Conservation (phyloP, 2,797 vertebrate genomes). For the Falco novaeseelandiae region DNA sequence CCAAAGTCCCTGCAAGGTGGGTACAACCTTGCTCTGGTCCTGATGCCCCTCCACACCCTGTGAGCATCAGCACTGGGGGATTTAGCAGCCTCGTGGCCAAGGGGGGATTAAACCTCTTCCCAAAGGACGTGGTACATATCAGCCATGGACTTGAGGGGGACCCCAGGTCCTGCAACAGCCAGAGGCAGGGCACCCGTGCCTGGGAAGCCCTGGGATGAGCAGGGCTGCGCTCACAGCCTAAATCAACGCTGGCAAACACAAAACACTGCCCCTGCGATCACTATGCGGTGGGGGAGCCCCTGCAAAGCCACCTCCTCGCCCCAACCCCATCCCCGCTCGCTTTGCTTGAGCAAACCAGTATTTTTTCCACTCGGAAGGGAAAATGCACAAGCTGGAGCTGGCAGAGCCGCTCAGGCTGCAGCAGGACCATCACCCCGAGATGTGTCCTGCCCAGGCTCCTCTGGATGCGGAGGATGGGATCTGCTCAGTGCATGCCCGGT, state of each 20-base stretch:
- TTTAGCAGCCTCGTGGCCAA: not conserved
- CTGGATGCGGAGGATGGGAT: rapidly evolving
- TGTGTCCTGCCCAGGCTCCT: not conserved
- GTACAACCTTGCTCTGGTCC: not conserved
- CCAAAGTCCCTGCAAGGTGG: rapidly evolving
- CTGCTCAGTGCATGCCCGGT: not conserved
- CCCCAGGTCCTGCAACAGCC: rapidly evolving
- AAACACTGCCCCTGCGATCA: rapidly evolving
- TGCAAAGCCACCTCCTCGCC: not conserved
- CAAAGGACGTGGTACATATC: rapidly evolving
- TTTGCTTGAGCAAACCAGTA: not conserved
- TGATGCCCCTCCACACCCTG: rapidly evolving
- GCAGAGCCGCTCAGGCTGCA: not conserved
- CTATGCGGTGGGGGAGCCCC: rapidly evolving
- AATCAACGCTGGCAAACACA: not conserved
- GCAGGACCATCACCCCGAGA: not conserved
- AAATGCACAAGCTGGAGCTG: not conserved
- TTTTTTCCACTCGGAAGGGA: rapidly evolving
- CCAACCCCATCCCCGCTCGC: rapidly evolving
- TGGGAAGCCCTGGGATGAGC: not conserved
- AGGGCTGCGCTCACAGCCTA: not conserved
- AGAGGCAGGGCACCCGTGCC: too few relatives aligned
- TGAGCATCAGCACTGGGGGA: rapidly evolving
- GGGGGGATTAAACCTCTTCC: not conserved
- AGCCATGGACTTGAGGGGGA: not conserved